Conservation (phyloP, 2,888 invertebrate species). For the Leptinotarsa tumamoca region DNA sequence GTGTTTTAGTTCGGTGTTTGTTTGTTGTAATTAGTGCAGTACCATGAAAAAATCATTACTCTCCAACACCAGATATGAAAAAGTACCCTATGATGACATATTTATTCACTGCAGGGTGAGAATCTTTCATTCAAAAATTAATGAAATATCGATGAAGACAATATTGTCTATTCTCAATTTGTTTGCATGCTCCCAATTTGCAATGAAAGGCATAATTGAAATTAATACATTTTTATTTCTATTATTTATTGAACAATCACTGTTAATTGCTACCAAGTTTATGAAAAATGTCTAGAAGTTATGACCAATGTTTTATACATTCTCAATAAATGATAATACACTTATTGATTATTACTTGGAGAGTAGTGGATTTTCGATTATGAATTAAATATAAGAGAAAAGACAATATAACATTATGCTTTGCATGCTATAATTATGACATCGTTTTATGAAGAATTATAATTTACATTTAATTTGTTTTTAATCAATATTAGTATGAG, state of each 20-base stretch:
- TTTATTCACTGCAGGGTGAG: slow-evolving; percentile 38
- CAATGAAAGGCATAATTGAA: neutral
- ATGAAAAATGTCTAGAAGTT: neutral
- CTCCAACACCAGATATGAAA: slow-evolving; percentile 38
- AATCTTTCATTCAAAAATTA: slow-evolving; percentile 17
- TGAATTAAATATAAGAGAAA: neutral
- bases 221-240: neutral
- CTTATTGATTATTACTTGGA: neutral
- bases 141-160: slow-evolving; percentile 4
- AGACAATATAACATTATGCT: neutral
- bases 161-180: slow-evolving; percentile 16
- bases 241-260: neutral
- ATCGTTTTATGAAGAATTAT: too few species aligned
- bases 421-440: neutral
- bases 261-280: neutral
- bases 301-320: neutral
- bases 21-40: slow-evolving; percentile 33
- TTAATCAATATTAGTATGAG: neutral
- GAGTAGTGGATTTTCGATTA: neutral
- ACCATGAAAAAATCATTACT: slow-evolving; percentile 37
- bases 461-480: too few species aligned
- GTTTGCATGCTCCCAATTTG: slow-evolving; percentile 27
- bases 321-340: neutral
- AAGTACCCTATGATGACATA: slow-evolving; percentile 37
- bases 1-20: slow-evolving; percentile 31